Evolutionary conservation across 2,113 vertebrate species (phyloP), one percentile per base, ranked within the genome.

Genomic region (Dascyllus trimaculatus): DNA sequence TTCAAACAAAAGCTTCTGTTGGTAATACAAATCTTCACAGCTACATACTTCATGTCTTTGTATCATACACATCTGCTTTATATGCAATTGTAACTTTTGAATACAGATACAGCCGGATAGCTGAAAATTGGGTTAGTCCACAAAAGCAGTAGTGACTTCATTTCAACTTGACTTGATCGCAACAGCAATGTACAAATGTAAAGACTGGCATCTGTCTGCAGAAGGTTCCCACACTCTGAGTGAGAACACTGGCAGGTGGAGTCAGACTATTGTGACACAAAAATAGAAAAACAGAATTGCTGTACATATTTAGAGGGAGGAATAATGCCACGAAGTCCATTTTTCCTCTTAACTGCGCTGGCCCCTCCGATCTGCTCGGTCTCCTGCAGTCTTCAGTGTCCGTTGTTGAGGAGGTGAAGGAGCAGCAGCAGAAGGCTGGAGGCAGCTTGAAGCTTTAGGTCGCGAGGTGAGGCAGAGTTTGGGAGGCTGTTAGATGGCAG

Each of bases 111-210:
- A 79, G 73, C 78, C 77, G 35, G 53, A 69, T 57, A 78, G 78
- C 77, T 71, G 63, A 78, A 78, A 73, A 65, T 76, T 60, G 61
- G 71, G 64, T 84, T 74, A 75, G 80, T 90, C 82, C 88, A 85
- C 87, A 67, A 84, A 85, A 84, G 85, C 66, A 35, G 71, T 62
- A 85, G 60, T 85, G 63, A 81, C 80, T 81, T 72, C n/a, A 56
- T 70, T 81, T 87, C 70, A 51, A 61, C 82, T 90, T 45, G 49
- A 75, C 72, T 85, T 54, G 68, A 85, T 81, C 24, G 80, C 80
- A 78, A 74, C 82, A 43, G 57, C 52, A 92, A 92, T 91, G 88
- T 91, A 93, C 90, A 92, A 80, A 86, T 91, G 78, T 86, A 91
- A 87, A 92, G 78, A 84, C 60, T 52, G 57, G 57, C 65, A 66